These are phyloP conservation scores for Sternotherus odoratus DNA, from an alignment of 2,797 vertebrate genomes.

Conservation along the genomic window DNA sequence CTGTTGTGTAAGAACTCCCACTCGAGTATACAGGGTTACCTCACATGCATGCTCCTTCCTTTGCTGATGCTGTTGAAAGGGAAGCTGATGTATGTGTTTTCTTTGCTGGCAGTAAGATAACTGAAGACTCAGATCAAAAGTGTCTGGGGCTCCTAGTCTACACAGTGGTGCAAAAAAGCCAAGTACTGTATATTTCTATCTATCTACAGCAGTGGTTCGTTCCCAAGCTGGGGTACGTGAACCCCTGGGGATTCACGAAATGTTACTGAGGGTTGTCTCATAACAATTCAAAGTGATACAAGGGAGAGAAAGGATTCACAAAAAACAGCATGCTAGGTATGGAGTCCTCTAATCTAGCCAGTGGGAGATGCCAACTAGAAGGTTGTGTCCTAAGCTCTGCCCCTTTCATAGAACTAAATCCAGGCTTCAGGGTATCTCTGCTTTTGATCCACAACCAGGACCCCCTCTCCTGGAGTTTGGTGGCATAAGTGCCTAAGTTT, in stretches of 20 bases:
- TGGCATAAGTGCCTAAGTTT: too few species aligned
- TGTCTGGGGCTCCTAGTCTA: background rate
- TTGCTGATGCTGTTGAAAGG: slow-evolving; percentile 1
- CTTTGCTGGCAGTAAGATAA: background rate
- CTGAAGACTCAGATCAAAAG: background rate
- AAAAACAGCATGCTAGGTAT: background rate
- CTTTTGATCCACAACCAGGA: background rate
- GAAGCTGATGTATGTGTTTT: background rate
- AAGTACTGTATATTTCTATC: background rate
- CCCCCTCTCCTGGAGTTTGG: background rate
- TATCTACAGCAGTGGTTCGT: background rate
- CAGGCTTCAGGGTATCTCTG: background rate
- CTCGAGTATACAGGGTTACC: background rate
- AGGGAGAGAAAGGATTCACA: background rate
- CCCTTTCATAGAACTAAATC: background rate
- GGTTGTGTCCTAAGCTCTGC: too few species aligned
- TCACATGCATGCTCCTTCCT: background rate
- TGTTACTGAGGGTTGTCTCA: too few species aligned
- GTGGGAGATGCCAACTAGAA: background rate
- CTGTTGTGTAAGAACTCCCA: background rate
- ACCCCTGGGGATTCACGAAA: too few species aligned
- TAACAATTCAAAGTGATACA: too few species aligned
- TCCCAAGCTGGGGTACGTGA: too few species aligned
- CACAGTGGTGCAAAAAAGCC: background rate
- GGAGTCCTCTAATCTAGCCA: background rate